Evolutionary conservation across 1,140 invertebrate species (phyloP), one percentile per base, ranked within the genome.

Genomic region (Polyergus mexicanus): DNA sequence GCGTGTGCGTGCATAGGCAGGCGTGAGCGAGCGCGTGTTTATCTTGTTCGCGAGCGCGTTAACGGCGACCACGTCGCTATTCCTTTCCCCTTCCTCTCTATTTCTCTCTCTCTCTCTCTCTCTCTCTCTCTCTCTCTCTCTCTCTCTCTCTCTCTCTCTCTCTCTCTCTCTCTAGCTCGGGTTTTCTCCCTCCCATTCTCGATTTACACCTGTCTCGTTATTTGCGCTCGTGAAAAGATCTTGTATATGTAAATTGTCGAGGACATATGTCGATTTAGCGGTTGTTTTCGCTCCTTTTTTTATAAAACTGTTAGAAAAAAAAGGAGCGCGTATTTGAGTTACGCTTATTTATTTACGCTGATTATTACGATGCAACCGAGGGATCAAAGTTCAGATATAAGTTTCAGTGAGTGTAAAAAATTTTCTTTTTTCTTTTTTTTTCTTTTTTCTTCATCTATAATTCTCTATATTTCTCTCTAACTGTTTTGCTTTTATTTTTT

Each of bases 1-100:
- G 89, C 84, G 87, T 92, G 89, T 85, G 90, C 89, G 86, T 63
- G 77, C 72, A 81, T 85, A 81, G 71, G 54, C 62, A 28, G 56
- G 35, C 62, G 54, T 68, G 71, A 25, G 71, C 19, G 66, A 41
- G 16, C 38, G 74, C 74, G 35, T 44, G 83, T 71, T 81, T 68
- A 74, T 88, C 78, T 65, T 10, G 41, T 69, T 54, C 78, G 41
- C 62, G 74, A 54, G 56, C 74, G 22, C 68, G 3, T 16, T 56
- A 5, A 54, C 32, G 51, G 58, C 38, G 1, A 35, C 19, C 54
- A 63, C 66, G 69, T 38, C 41, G 71, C 72, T 38, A 28, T 60
- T 65, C 19, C 84, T 75, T 83, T 71, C 71, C 35, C 51, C 68
- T 83, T 38, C 25, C 76, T 66, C 44, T 76, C 74, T 78, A 19